Evolutionary conservation across 2,797 vertebrate genomes (phyloP).

Genomic region (Lithobates sylvaticus): DNA sequence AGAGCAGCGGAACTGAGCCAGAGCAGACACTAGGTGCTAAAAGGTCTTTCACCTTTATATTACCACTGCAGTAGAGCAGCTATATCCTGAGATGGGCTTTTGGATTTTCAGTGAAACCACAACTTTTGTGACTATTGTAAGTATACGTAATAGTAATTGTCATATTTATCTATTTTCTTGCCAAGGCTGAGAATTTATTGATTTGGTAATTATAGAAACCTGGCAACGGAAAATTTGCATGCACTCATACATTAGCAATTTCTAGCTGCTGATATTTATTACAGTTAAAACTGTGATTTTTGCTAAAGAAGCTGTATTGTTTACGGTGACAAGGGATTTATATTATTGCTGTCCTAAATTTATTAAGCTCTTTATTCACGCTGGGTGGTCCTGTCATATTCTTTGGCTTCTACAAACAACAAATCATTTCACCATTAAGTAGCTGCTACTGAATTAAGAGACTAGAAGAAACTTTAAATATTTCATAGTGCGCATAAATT

Average conservation of each 20-base stretch:
- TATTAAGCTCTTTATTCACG: conserved; percentile 16
- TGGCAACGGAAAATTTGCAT: neutral
- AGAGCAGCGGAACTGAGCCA: conserved; percentile 70
- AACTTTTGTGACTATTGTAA: conserved; percentile 75
- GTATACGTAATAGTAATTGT: conserved; percentile 66
- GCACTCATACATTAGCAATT: conserved; percentile 1
- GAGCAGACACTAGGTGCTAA: conserved; percentile 64
- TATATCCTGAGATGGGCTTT: conserved; percentile 68
- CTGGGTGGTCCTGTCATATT: neutral
- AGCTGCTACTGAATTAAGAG: conserved; percentile 25
- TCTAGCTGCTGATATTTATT: neutral
- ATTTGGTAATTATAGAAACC: neutral
- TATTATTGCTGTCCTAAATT: conserved; percentile 6
- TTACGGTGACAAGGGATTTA: conserved; percentile 11
- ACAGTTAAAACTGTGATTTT: conserved; percentile 7
- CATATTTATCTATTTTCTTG: neutral
- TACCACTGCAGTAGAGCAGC: conserved; percentile 58
- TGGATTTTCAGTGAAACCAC: conserved; percentile 79
- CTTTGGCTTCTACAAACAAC: neutral
- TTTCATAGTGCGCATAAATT: conserved; percentile 34
- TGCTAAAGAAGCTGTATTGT: conserved; percentile 8
- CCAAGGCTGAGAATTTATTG: neutral
- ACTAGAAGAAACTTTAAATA: conserved; percentile 1
- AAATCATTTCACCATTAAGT: conserved; percentile 26
- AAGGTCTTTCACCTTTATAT: conserved; percentile 63